Evolutionary conservation across 2,888 invertebrate species (phyloP).

Genomic region (Ichneumon xanthorius): DNA sequence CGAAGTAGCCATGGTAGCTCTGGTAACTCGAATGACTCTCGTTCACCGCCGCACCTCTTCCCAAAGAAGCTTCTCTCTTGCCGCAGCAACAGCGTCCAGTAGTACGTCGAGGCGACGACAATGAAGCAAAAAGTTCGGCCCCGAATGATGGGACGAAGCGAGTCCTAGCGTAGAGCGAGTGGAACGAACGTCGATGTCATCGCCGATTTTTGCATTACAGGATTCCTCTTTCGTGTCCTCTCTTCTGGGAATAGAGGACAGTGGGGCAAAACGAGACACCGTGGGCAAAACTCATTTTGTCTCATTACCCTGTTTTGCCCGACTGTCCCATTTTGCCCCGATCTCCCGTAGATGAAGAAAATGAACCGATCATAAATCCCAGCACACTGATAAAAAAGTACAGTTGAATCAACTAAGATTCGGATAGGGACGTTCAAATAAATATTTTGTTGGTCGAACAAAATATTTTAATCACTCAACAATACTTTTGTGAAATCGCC

Average conservation of each 20-base stretch:
- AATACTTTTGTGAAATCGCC: too few relatives aligned
- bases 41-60: slow-evolving; percentile 40
- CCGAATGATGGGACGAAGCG: neutral
- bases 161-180: neutral
- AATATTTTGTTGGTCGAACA: too few relatives aligned
- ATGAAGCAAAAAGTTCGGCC: neutral
- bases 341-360: neutral
- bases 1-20: slow-evolving; percentile 44
- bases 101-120: neutral
- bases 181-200: neutral
- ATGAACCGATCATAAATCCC: slow-evolving; percentile 1
- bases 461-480: too few relatives aligned
- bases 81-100: neutral
- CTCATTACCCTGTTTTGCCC: too few relatives aligned
- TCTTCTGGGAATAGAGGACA: neutral
- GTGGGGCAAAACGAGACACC: too few relatives aligned
- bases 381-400: too few relatives aligned
- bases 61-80: slow-evolving; percentile 43
- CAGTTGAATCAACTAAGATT: too few relatives aligned
- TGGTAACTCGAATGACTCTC: slow-evolving; percentile 61
- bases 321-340: too few relatives aligned
- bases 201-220: neutral
- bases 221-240: neutral
- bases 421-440: too few relatives aligned
- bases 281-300: too few relatives aligned